A percentile compares a stretch with the other conserved stretches of the same genome.
Conservation (phyloP, 1,140 invertebrate species). For the Hycleus cichorii region DNA sequence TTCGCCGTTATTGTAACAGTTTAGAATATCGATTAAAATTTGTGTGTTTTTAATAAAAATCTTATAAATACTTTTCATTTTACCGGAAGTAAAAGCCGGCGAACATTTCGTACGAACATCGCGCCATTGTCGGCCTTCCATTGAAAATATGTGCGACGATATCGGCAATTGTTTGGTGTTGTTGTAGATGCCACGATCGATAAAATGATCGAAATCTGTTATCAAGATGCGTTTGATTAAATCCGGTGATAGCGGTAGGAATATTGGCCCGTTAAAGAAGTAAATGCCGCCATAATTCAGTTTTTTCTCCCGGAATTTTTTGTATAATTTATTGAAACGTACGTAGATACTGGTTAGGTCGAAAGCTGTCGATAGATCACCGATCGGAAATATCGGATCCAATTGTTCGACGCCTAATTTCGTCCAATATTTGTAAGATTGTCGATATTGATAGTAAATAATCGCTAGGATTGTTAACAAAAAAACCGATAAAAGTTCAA, state of each 20-base stretch:
- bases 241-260: slow-evolving; percentile 26
- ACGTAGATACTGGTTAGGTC: neutral
- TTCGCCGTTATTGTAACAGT: neutral
- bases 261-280: no score
- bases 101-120: slow-evolving; percentile 40
- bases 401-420: slow-evolving; percentile 14
- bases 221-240: slow-evolving; percentile 44
- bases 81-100: slow-evolving; percentile 45
- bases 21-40: no score
- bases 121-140: slow-evolving; percentile 43
- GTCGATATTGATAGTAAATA: neutral
- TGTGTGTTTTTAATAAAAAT: neutral
- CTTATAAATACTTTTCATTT: slow-evolving; percentile 42
- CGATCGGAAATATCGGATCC: slow-evolving; percentile 15
- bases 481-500: no score
- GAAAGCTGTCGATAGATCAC: slow-evolving; percentile 4
- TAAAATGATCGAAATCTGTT: slow-evolving; percentile 46
- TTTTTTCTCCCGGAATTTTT: no score
- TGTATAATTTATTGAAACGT: no score
- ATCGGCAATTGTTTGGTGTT: slow-evolving; percentile 43
- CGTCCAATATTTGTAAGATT: slow-evolving; percentile 17
- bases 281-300: no score
- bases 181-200: slow-evolving; percentile 39
- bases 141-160: slow-evolving; percentile 41
- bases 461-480: no score